A percentile compares a stretch with the other conserved stretches of the same genome.
phyloP scores from a whole-genome alignment of 2,113 vertebrate species.

The Lagenorhynchus albirostris region DNA sequence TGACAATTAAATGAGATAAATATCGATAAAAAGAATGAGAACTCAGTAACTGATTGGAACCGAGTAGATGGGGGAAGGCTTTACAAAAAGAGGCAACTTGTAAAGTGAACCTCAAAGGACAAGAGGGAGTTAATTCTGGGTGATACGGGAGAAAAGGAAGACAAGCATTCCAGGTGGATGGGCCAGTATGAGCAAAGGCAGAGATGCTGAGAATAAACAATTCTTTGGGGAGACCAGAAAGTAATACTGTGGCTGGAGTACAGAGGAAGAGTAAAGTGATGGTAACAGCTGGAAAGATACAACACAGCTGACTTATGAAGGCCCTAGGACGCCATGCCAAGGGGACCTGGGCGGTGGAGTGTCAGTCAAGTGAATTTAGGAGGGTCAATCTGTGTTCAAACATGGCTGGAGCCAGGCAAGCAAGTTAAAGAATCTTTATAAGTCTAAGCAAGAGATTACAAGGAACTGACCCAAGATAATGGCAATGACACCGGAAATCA shows the following conservation, averaged over 20 bases:
- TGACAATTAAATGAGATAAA: neutral
- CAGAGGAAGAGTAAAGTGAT: neutral
- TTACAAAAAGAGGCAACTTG: neutral
- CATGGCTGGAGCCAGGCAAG: neutral
- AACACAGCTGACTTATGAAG: accelerated
- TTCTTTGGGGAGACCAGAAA: neutral
- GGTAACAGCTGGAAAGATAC: neutral
- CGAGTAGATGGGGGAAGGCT: neutral
- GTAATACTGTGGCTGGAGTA: neutral
- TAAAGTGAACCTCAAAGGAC: neutral
- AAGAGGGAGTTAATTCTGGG: neutral
- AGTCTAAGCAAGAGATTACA: neutral
- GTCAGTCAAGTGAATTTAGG: neutral
- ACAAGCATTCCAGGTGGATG: neutral
- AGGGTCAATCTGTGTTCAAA: neutral
- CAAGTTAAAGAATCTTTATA: neutral
- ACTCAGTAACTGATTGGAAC: neutral
- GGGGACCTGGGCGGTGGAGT: neutral
- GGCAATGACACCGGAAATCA: neutral
- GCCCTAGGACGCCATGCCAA: accelerated
- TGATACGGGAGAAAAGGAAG: neutral
- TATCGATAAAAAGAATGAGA: neutral
- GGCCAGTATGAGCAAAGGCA: neutral
- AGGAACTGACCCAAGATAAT: neutral
- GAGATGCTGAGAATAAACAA: neutral